phyloP scores from a whole-genome alignment of 1,140 invertebrate species.

The Mactra quadrangularis region DNA sequence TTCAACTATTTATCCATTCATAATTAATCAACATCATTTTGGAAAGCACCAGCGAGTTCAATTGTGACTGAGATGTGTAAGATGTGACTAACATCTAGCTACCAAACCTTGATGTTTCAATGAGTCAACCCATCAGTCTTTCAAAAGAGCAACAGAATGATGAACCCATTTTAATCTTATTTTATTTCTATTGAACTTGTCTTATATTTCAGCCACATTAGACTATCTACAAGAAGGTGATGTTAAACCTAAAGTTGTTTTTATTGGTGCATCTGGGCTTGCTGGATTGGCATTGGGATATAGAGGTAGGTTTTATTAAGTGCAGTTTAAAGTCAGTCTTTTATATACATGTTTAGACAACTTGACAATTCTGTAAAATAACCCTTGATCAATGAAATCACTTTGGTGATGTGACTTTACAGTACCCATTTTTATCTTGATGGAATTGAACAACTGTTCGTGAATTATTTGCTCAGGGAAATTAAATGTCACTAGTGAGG shows the following conservation, averaged over 20 bases:
- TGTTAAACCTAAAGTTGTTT: constrained; percentile 72
- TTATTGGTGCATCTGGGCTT: constrained; percentile 79
- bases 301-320: constrained; percentile 61
- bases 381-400: no score
- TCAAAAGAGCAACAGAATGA: not conserved
- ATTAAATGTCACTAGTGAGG: not conserved
- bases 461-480: no score
- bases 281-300: constrained; percentile 78
- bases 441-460: no score
- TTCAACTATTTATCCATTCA: no score
- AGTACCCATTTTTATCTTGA: not conserved
- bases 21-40: not conserved
- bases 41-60: not conserved
- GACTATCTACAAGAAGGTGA: constrained; percentile 78
- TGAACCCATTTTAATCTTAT: not conserved
- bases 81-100: not conserved
- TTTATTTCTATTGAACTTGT: not conserved
- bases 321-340: not conserved
- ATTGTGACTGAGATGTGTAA: not conserved
- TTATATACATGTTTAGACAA: no score
- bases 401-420: not conserved
- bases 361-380: no score
- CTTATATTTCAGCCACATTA: constrained; percentile 67
- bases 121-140: not conserved
- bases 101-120: no score